A percentile compares a stretch with the other conserved stretches of the same genome.
Evolutionary conservation across 2,797 vertebrate genomes (phyloP).

Genomic region (Mus spretus): DNA sequence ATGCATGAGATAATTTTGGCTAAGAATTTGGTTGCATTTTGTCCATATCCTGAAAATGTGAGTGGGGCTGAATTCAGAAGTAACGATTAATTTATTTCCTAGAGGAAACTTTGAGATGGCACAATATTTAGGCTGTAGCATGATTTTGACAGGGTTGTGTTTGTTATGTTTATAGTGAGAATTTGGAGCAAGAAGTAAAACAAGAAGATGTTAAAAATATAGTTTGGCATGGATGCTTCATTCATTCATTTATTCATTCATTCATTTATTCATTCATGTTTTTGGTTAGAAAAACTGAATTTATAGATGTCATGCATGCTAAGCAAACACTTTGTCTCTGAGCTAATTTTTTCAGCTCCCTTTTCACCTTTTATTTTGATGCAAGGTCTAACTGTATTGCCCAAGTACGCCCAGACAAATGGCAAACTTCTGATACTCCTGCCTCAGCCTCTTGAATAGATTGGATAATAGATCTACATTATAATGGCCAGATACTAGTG

Average conservation of each 20-base stretch:
- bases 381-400: neutral
- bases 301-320: neutral
- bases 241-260: too few relatives aligned
- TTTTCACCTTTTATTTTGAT: neutral
- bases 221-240: neutral
- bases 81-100: neutral
- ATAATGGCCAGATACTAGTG: neutral
- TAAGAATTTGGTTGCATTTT: neutral
- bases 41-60: neutral
- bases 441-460: neutral
- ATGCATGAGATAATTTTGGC: neutral
- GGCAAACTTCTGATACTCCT: neutral
- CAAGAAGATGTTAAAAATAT: neutral
- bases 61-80: neutral
- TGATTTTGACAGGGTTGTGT: neutral
- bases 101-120: neutral
- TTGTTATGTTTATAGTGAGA: neutral
- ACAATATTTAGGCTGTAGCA: neutral
- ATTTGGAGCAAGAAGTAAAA: neutral
- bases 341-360: neutral
- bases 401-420: neutral
- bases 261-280: neutral
- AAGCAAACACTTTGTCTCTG: neutral
- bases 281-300: neutral
- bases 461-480: neutral